Percentiles rank a stretch among this genome's conserved stretches.
These are phyloP conservation scores for Myocastor coypus DNA, from an alignment of 2,113 vertebrate species.

Conservation along the genomic window DNA sequence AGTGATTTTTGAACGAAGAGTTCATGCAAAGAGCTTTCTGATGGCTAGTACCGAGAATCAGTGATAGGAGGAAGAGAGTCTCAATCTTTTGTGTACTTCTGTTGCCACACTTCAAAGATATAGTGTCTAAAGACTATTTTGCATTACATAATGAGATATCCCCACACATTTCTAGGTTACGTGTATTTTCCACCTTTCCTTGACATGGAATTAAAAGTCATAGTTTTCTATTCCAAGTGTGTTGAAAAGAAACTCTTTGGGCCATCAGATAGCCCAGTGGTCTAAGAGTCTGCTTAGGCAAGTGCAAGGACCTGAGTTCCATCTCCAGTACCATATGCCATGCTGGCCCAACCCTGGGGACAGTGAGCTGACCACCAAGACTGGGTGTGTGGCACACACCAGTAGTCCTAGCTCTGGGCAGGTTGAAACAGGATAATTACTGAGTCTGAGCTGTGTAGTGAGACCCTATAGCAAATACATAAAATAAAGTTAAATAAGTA, in stretches of 20 bases:
- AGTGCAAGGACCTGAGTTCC: no score
- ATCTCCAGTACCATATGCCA: no score
- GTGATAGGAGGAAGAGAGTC: rapidly evolving
- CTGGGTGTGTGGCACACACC: no score
- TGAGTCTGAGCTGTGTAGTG: no score
- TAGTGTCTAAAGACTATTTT: background rate
- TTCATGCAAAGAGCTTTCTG: background rate
- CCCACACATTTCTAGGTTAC: background rate
- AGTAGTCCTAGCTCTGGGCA: no score
- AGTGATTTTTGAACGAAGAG: background rate
- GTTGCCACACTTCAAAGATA: background rate
- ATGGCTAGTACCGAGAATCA: background rate
- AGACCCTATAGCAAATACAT: no score
- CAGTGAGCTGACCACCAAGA: no score
- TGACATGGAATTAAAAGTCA: conserved; percentile 10
- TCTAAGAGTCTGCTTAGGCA: no score
- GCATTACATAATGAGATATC: background rate
- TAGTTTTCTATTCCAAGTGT: background rate
- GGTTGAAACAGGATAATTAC: no score
- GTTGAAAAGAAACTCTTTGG: background rate
- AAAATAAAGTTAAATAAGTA: no score
- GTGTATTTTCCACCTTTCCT: background rate
- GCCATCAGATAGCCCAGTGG: no score
- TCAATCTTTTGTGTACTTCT: background rate
- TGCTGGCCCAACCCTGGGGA: no score